Conservation (phyloP, 2,113 vertebrate species). For the Datnioides undecimradiatus region DNA sequence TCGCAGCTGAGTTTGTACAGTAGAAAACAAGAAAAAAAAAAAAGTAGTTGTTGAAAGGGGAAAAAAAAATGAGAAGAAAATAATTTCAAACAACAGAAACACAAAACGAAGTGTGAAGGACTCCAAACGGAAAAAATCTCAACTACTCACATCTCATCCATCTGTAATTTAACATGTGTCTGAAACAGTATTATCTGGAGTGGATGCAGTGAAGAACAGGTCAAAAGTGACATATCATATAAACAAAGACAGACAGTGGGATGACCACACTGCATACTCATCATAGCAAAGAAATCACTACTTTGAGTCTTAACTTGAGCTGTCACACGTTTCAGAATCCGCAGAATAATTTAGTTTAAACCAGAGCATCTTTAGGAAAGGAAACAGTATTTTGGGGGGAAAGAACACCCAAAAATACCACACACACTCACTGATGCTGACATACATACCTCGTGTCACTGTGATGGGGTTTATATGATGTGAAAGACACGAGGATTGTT, state of each 20-base stretch:
- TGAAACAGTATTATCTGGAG: conserved; percentile 33
- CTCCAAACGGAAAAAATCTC: background rate
- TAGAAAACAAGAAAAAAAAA: background rate
- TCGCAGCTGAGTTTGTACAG: background rate
- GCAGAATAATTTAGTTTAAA: conserved; percentile 39
- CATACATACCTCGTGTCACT: conserved; percentile 24
- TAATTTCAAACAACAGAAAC: background rate
- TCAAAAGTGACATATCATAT: conserved; percentile 16
- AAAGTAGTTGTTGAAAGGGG: background rate
- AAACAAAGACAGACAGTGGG: background rate
- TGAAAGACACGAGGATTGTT: conserved; percentile 19
- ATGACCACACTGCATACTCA: conserved; percentile 3
- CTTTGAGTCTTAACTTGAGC: background rate
- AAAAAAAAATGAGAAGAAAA: background rate
- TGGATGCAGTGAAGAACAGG: conserved; percentile 9
- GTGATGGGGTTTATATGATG: conserved; percentile 16
- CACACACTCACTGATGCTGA: conserved; percentile 13
- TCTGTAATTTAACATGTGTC: conserved; percentile 26
- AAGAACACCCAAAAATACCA: conserved; percentile 30
- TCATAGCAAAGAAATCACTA: conserved; percentile 12
- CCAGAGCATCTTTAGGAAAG: background rate
- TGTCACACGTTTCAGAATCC: conserved; percentile 20
- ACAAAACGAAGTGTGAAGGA: background rate
- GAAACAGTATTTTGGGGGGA: background rate
- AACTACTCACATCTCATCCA: background rate